These are phyloP conservation scores for Ormyrus nitidulus DNA, from an alignment of 2,888 invertebrate genomes.

Conservation along the genomic window DNA sequence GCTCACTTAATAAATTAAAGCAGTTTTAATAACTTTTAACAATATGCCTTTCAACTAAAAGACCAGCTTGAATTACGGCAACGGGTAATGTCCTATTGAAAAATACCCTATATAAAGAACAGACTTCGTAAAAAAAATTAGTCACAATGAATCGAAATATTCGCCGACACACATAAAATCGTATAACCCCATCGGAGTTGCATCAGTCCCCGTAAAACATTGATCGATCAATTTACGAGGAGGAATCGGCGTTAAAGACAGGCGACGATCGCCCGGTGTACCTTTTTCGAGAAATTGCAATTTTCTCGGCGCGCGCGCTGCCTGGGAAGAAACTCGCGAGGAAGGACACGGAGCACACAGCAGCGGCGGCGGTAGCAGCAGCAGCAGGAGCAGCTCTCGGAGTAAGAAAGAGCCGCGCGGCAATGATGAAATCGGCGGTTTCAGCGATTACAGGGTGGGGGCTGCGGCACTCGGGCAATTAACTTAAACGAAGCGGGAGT, in stretches of 20 bases:
- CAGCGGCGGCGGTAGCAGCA: background rate
- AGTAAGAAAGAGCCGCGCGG: slow-evolving; percentile 21
- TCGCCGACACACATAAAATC: too few relatives aligned
- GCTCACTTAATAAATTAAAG: too few relatives aligned
- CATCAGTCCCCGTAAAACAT: too few relatives aligned
- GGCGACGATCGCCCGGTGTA: background rate
- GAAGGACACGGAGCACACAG: background rate
- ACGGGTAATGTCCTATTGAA: too few relatives aligned
- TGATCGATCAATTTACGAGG: too few relatives aligned
- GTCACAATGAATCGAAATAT: too few relatives aligned
- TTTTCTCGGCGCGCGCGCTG: background rate
- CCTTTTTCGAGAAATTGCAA: background rate
- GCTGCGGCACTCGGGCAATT: slow-evolving; percentile 63
- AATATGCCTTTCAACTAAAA: background rate
- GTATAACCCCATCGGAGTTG: too few relatives aligned
- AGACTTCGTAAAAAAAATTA: too few relatives aligned
- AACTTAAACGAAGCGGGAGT: slow-evolving; percentile 71
- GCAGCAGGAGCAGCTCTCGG: background rate
- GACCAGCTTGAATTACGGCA: background rate
- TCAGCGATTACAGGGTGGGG: slow-evolving; percentile 58
- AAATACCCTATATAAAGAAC: too few relatives aligned
- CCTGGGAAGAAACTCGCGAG: background rate
- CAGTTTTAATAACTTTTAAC: too few relatives aligned
- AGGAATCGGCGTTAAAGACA: too few relatives aligned
- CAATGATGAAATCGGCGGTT: slow-evolving; percentile 65